Percentiles rank a stretch among this genome's conserved stretches.
These are phyloP conservation scores for Chloroceryle amazona DNA, from an alignment of 2,797 vertebrate species.

Conservation along the genomic window DNA sequence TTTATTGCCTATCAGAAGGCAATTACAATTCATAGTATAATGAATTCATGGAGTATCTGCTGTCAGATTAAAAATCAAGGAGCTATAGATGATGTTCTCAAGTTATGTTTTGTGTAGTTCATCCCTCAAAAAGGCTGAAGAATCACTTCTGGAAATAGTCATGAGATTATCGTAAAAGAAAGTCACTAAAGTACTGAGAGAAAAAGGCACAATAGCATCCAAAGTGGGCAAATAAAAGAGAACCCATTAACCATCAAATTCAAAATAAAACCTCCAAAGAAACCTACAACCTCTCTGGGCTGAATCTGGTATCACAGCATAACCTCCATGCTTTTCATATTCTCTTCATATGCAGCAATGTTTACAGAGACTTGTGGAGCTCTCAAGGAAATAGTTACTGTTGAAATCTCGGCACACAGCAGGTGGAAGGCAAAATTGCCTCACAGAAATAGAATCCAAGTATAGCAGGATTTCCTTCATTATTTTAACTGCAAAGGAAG, in stretches of 20 bases:
- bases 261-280: not conserved
- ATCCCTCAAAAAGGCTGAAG: not conserved
- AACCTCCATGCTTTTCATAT: conserved; percentile 9
- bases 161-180: not conserved
- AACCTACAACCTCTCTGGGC: not conserved
- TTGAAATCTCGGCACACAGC: conserved; percentile 23
- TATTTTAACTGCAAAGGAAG: conserved; percentile 46
- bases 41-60: not conserved
- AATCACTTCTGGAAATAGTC: not conserved
- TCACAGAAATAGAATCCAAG: conserved; percentile 7
- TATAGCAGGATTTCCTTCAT: conserved; percentile 56
- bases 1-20: not conserved
- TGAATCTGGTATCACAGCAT: conserved; percentile 49
- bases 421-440: conserved; percentile 39
- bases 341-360: conserved; percentile 56
- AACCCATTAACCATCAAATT: conserved; percentile 5
- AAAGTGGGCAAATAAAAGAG: not conserved
- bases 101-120: not conserved
- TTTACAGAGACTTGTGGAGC: conserved; percentile 52
- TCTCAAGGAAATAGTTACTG: conserved; percentile 33
- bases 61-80: not conserved
- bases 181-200: not conserved
- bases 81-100: not conserved
- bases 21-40: not conserved
- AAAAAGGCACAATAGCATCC: rapidly evolving